Conservation (phyloP, 2,797 vertebrate species). For the Poecilia velifera region DNA sequence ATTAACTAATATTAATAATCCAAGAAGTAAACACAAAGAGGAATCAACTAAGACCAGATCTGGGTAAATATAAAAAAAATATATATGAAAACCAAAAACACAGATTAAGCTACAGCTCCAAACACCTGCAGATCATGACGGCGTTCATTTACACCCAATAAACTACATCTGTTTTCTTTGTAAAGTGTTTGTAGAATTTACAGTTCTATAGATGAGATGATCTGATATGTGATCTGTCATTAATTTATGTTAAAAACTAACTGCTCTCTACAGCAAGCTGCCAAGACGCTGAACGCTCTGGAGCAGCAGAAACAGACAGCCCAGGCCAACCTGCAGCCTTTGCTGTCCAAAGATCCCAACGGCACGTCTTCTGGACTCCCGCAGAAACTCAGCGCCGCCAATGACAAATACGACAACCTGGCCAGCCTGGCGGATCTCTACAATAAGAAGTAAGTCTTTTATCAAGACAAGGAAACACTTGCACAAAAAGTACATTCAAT, state of each 20-base stretch:
- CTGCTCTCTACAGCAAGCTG: constrained; percentile 51
- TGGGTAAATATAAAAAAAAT: neutral
- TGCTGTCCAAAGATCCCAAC: constrained; percentile 79
- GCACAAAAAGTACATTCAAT: neutral
- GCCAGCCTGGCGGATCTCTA: constrained; percentile 86
- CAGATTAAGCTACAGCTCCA: neutral
- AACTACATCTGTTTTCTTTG: neutral
- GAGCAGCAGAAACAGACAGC: constrained; percentile 83
- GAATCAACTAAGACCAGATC: neutral
- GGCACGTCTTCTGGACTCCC: constrained; percentile 84
- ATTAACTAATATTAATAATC: neutral
- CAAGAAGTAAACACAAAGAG: neutral
- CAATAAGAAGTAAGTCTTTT: constrained; percentile 86
- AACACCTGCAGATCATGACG: neutral
- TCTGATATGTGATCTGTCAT: constrained; percentile 11
- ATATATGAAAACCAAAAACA: neutral
- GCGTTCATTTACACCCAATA: neutral
- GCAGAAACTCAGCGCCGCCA: constrained; percentile 81
- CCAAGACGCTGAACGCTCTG: constrained; percentile 79
- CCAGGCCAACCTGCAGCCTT: constrained; percentile 83
- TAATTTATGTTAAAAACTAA: neutral
- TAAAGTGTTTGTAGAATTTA: neutral
- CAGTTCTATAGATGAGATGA: neutral
- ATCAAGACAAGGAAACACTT: neutral
- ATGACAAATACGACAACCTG: constrained; percentile 86